These are phyloP conservation scores for Drosophila demipolita DNA, from an alignment of 2,888 invertebrate genomes.

Conservation along the genomic window DNA sequence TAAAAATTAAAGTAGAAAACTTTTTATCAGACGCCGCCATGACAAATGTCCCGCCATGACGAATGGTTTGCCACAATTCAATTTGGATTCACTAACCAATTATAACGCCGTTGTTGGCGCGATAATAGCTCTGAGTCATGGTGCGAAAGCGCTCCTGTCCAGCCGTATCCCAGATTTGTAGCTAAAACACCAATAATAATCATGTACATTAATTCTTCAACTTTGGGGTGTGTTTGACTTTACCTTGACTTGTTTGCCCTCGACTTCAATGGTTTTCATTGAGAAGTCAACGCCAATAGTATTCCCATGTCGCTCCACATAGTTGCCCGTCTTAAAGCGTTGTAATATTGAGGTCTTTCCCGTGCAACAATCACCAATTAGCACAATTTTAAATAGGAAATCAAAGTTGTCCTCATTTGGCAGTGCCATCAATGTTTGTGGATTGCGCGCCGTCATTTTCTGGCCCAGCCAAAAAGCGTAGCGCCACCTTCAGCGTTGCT, in stretches of 20 bases:
- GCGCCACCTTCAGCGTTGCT: conserved; percentile 24
- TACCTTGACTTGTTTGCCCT: conserved; percentile 98
- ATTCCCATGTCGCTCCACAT: conserved; percentile 97
- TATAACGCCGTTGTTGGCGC: conserved; percentile 98
- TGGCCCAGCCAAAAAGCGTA: conserved; percentile 13
- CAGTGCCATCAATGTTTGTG: conserved; percentile 90
- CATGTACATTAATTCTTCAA: not conserved
- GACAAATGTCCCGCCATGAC: conserved; percentile 41
- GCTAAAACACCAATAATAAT: conserved; percentile 51
- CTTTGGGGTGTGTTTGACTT: conserved; percentile 82
- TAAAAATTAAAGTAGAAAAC: conserved; percentile 31
- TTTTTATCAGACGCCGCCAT: conserved; percentile 46
- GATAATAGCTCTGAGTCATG: conserved; percentile 98
- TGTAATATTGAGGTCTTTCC: conserved; percentile 98
- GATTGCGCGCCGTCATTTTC: conserved; percentile 90
- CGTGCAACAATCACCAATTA: conserved; percentile 96
- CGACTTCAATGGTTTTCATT: conserved; percentile 97
- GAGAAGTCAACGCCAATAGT: conserved; percentile 99
- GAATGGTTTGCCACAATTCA: conserved; percentile 33
- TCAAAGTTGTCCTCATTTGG: conserved; percentile 93
- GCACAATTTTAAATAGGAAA: conserved; percentile 96
- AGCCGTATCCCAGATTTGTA: conserved; percentile 98
- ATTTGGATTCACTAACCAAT: conserved; percentile 88
- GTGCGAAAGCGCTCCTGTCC: conserved; percentile 98
- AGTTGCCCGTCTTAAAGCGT: conserved; percentile 97